These are phyloP conservation scores for Phasianus colchicus DNA, from an alignment of 2,113 vertebrate species.

Conservation along the genomic window DNA sequence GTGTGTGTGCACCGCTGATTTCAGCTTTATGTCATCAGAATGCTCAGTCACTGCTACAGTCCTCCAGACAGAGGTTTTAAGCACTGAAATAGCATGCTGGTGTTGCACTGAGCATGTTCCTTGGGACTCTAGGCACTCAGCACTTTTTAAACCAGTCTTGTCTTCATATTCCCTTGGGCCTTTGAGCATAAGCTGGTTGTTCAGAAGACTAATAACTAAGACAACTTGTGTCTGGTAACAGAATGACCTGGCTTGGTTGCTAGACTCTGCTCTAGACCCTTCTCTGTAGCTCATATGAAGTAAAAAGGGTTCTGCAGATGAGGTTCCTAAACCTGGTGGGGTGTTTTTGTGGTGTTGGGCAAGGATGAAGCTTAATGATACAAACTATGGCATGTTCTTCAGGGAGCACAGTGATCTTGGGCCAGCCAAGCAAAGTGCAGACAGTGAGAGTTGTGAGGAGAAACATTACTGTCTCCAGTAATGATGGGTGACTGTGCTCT, in stretches of 20 bases:
- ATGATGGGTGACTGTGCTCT: background rate
- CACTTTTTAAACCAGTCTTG: background rate
- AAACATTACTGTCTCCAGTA: background rate
- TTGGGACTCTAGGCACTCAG: background rate
- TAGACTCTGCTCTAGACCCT: background rate
- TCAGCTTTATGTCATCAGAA: background rate
- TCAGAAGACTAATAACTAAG: background rate
- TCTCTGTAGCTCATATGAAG: background rate
- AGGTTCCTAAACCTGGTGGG: background rate
- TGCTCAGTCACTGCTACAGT: fast-evolving
- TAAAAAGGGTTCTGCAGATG: background rate
- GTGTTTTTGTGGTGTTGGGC: background rate
- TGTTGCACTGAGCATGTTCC: background rate
- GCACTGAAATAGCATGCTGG: background rate
- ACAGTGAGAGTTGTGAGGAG: background rate
- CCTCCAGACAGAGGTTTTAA: background rate
- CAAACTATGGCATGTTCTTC: background rate
- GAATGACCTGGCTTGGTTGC: background rate
- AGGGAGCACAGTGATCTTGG: background rate
- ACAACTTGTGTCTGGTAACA: background rate
- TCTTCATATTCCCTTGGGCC: background rate
- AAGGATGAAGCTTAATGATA: background rate
- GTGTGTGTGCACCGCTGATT: background rate
- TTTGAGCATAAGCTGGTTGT: background rate
- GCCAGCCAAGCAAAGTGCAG: background rate